These are phyloP conservation scores for Neoaliturus tenellus DNA, from an alignment of 2,888 invertebrate species.

Conservation along the genomic window DNA sequence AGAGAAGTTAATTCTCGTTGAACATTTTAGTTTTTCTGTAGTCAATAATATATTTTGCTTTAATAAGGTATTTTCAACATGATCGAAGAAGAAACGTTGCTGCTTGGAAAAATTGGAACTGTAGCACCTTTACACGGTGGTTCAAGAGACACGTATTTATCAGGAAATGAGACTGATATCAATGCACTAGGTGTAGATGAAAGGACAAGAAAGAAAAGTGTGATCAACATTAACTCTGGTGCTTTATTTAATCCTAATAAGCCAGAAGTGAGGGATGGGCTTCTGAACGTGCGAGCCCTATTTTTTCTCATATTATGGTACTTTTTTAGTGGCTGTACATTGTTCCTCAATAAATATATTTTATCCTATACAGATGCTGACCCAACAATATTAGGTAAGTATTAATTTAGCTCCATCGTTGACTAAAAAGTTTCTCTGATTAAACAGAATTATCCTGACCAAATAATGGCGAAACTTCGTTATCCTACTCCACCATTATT, in stretches of 20 bases:
- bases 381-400: conserved; percentile 83
- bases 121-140: conserved; percentile 10
- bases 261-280: conserved; percentile 73
- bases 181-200: conserved; percentile 55
- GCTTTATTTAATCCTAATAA: conserved; percentile 45
- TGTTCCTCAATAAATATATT: conserved; percentile 87
- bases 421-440: no score
- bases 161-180: conserved; percentile 46
- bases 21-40: not conserved
- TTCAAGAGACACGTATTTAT: conserved; percentile 70
- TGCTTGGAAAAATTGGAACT: not conserved
- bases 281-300: conserved; percentile 77
- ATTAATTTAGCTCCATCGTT: no score
- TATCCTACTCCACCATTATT: no score
- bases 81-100: not conserved
- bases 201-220: conserved; percentile 62
- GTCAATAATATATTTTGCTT: not conserved
- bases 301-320: conserved; percentile 83
- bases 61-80: not conserved
- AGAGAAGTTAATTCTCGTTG: not conserved
- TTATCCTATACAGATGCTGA: conserved; percentile 83
- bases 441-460: no score
- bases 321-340: conserved; percentile 85
- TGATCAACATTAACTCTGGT: conserved; percentile 60
- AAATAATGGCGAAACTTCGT: no score